These are phyloP conservation scores for Pithecia hirsuta DNA, from an alignment of 2,797 vertebrate species.

Conservation along the genomic window DNA sequence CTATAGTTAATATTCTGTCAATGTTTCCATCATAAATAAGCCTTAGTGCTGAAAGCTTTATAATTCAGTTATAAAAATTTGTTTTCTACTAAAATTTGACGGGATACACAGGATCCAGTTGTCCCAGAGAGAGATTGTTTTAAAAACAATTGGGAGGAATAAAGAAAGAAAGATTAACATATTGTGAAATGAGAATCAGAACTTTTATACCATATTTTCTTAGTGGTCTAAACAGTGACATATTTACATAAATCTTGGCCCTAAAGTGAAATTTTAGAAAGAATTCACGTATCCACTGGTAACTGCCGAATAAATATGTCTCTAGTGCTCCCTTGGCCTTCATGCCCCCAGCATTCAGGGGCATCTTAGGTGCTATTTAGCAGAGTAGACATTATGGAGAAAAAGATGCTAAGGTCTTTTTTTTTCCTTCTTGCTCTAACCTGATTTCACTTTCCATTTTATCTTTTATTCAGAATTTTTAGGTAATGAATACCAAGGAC, in stretches of 20 bases:
- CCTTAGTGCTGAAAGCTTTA: constrained; percentile 64
- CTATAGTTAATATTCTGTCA: constrained; percentile 53
- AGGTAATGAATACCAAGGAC: neutral
- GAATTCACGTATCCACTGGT: constrained; percentile 29
- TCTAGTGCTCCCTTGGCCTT: neutral
- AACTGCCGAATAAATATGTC: neutral
- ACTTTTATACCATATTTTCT: constrained; percentile 56
- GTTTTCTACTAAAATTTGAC: constrained; percentile 76
- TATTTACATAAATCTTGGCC: constrained; percentile 61
- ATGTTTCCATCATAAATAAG: constrained; percentile 68
- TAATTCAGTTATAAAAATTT: constrained; percentile 78
- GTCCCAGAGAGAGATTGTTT: constrained; percentile 71
- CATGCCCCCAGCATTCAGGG: neutral
- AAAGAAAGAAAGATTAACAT: constrained; percentile 76
- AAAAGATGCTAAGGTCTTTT: neutral
- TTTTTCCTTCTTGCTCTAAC: neutral
- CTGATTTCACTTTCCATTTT: neutral
- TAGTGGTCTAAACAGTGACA: constrained; percentile 60
- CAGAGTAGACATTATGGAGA: neutral
- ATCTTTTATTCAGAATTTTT: neutral
- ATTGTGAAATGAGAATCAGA: constrained; percentile 66
- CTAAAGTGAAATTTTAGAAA: constrained; percentile 61
- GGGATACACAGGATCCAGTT: constrained; percentile 72
- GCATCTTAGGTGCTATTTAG: neutral
- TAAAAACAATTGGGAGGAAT: constrained; percentile 73